These are phyloP conservation scores for Ambastaia sidthimunki DNA, from an alignment of 2,797 vertebrate species.

Conservation along the genomic window DNA sequence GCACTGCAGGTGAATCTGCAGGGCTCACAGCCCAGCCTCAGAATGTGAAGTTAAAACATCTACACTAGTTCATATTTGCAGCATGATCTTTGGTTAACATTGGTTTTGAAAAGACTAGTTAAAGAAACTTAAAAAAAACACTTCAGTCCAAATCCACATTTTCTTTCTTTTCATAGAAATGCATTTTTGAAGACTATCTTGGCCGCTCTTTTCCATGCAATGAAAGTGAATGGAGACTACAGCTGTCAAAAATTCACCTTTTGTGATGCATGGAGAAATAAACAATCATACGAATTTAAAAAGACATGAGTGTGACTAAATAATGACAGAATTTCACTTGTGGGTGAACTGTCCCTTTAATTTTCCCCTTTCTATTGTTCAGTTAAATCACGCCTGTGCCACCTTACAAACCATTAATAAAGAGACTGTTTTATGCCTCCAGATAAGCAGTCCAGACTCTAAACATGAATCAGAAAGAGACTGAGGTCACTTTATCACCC, in stretches of 20 bases:
- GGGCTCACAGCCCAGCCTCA: not conserved
- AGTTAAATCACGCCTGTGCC: not conserved
- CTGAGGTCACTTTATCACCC: constrained; percentile 23
- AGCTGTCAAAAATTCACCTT: too few relatives aligned
- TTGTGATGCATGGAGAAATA: too few relatives aligned
- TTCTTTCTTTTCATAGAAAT: not conserved
- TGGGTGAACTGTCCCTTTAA: not conserved
- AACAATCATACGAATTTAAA: too few relatives aligned
- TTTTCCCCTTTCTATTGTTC: constrained; percentile 8
- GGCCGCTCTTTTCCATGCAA: too few relatives aligned
- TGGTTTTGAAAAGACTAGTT: constrained; percentile 12
- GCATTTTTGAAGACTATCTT: too few relatives aligned
- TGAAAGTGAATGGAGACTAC: too few relatives aligned
- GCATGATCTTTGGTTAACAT: not conserved
- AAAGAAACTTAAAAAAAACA: not conserved
- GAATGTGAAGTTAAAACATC: not conserved
- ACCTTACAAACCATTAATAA: constrained; percentile 20
- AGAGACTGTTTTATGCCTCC: not conserved
- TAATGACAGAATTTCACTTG: not conserved
- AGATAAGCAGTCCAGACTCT: constrained; percentile 28
- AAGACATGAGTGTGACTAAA: not conserved
- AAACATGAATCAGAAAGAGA: constrained; percentile 31
- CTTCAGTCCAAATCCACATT: not conserved
- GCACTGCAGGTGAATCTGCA: not conserved
- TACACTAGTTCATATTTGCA: not conserved